These are phyloP conservation scores for Sinosuthora webbiana DNA, from an alignment of 2,113 vertebrate species.

Conservation along the genomic window DNA sequence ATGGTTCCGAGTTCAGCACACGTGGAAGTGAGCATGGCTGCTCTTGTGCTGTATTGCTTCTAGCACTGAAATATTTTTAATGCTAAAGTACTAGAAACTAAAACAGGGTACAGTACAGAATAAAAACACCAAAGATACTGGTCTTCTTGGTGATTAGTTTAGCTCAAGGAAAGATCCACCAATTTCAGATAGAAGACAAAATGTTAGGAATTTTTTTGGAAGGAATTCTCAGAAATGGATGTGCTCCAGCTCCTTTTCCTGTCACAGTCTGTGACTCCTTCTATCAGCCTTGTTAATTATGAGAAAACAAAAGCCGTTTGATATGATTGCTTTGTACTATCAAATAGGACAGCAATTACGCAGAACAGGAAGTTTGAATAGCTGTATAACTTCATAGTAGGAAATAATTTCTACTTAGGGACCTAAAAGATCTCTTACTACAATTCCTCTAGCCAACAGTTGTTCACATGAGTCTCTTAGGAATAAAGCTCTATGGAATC, in stretches of 20 bases:
- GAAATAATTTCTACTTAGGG: background rate
- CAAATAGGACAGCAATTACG: background rate
- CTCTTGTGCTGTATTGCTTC: background rate
- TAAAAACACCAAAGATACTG: background rate
- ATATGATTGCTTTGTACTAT: background rate
- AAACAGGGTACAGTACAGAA: background rate
- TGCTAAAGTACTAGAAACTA: background rate
- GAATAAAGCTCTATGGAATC: background rate
- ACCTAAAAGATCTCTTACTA: background rate
- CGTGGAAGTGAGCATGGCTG: slow-evolving; percentile 49
- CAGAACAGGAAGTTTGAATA: background rate
- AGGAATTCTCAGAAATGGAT: background rate
- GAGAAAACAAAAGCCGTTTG: background rate
- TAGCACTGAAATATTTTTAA: background rate
- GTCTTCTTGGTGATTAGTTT: background rate
- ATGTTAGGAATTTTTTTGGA: background rate
- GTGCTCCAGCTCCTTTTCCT: background rate
- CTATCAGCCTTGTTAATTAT: background rate
- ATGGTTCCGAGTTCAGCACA: slow-evolving; percentile 74
- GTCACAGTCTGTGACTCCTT: background rate
- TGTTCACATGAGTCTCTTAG: background rate
- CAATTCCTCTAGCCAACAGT: background rate
- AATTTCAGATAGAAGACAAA: background rate
- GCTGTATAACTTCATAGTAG: background rate
- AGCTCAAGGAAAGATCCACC: background rate